These are phyloP conservation scores for Cyprinella venusta DNA, from an alignment of 2,797 vertebrate species.

Conservation along the genomic window DNA sequence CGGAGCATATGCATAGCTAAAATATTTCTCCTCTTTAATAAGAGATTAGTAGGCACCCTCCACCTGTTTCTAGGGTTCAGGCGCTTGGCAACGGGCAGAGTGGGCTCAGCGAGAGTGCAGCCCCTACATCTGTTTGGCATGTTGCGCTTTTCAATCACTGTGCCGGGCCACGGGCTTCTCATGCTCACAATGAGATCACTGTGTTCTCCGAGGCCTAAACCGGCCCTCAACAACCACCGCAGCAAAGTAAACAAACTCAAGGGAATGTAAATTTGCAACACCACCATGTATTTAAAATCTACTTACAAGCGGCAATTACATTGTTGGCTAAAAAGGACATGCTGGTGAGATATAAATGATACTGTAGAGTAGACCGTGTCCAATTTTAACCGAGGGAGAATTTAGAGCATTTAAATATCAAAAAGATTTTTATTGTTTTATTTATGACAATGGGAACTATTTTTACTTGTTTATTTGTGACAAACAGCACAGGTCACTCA, in stretches of 20 bases:
- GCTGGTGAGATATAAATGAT: constrained; percentile 6
- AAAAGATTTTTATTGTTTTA: neutral
- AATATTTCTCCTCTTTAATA: constrained; percentile 85
- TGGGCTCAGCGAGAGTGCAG: constrained; percentile 65
- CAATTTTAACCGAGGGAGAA: neutral
- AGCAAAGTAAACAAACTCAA: constrained; percentile 72
- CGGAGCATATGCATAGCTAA: constrained; percentile 80
- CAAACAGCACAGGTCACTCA: neutral
- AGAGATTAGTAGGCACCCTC: constrained; percentile 86
- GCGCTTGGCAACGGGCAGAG: constrained; percentile 73
- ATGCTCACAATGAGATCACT: constrained; percentile 78
- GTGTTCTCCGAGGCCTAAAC: constrained; percentile 70
- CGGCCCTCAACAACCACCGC: constrained; percentile 68
- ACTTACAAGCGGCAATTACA: constrained; percentile 57
- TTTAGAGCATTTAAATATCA: neutral
- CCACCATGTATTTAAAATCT: constrained; percentile 68
- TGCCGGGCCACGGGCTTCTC: constrained; percentile 68
- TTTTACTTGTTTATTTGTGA: too few relatives aligned
- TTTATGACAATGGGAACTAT: neutral
- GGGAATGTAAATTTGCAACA: constrained; percentile 61
- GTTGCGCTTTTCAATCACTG: constrained; percentile 80
- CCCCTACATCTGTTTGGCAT: constrained; percentile 80
- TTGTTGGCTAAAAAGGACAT: constrained; percentile 19
- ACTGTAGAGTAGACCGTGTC: neutral
- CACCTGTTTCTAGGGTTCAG: constrained; percentile 87